These are phyloP conservation scores for Tryphoninae sp. DNA, from an alignment of 2,888 invertebrate genomes.

Conservation along the genomic window DNA sequence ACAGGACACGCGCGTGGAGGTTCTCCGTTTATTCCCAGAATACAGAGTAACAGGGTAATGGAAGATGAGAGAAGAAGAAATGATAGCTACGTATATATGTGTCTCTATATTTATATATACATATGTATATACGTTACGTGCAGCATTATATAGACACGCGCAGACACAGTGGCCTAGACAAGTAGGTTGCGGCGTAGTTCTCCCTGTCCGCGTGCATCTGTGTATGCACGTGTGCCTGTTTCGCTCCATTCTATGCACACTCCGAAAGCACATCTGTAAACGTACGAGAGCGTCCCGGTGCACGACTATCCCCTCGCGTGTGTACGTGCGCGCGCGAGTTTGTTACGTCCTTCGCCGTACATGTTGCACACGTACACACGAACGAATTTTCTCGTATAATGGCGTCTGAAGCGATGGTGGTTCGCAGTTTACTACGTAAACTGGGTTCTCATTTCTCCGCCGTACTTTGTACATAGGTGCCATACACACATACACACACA, in stretches of 20 bases:
- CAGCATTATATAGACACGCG: constrained; percentile 58
- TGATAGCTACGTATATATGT: constrained; percentile 32
- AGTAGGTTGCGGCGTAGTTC: constrained; percentile 80
- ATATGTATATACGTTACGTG: constrained; percentile 38
- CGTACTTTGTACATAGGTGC: constrained; percentile 65
- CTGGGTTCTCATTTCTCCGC: constrained; percentile 69
- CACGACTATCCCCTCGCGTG: constrained; percentile 33
- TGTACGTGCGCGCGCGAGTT: constrained; percentile 13
- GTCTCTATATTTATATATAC: not conserved
- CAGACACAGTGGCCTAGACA: constrained; percentile 78
- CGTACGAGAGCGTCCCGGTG: constrained; percentile 53
- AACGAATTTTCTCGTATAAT: constrained; percentile 49
- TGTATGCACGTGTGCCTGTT: constrained; percentile 43
- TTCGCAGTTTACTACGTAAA: constrained; percentile 73
- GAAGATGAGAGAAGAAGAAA: constrained; percentile 45
- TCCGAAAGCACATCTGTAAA: constrained; percentile 17
- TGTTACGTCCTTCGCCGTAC: constrained; percentile 55
- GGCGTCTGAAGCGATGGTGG: constrained; percentile 57
- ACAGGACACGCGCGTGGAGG: constrained; percentile 44
- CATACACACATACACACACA: constrained; percentile 7
- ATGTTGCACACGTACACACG: constrained; percentile 30
- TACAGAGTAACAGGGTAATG: constrained; percentile 27
- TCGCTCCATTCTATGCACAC: constrained; percentile 23
- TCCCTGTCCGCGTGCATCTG: constrained; percentile 67
- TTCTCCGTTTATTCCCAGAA: constrained; percentile 13